Conservation (phyloP, 2,888 invertebrate genomes). For the Callosobruchus maculatus region DNA sequence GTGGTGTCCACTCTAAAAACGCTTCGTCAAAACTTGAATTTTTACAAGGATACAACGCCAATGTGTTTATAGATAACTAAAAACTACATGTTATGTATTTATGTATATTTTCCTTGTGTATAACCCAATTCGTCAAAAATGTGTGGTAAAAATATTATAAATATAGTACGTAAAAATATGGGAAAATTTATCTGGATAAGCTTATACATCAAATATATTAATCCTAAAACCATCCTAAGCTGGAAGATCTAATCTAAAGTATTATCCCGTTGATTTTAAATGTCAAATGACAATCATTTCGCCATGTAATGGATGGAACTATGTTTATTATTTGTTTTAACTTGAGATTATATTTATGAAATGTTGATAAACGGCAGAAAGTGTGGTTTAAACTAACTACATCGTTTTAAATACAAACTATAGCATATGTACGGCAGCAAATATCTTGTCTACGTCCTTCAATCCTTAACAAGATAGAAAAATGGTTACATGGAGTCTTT, state of each 20-base stretch:
- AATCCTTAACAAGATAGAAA: too few relatives aligned
- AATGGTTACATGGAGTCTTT: too few relatives aligned
- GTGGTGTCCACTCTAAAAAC: conserved; percentile 2
- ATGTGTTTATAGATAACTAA: neutral
- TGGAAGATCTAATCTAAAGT: neutral
- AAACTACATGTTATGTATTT: neutral
- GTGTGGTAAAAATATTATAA: neutral
- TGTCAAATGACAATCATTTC: neutral
- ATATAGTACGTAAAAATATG: neutral
- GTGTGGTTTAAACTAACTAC: too few relatives aligned
- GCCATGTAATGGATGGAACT: neutral
- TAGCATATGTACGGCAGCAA: too few relatives aligned
- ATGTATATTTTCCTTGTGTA: neutral
- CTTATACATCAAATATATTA: neutral
- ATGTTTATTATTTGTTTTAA: too few relatives aligned
- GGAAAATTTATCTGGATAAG: too few relatives aligned
- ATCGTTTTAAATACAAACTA: too few relatives aligned
- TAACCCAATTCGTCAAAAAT: neutral
- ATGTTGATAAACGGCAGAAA: too few relatives aligned
- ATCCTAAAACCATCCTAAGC: neutral
- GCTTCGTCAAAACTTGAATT: conserved; percentile 6
- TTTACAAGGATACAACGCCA: neutral
- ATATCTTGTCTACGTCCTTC: too few relatives aligned
- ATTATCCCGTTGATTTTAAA: neutral
- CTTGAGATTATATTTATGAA: too few relatives aligned